Percentiles rank a stretch among this genome's conserved stretches.
Evolutionary conservation across 2,113 vertebrate genomes (phyloP).

Genomic region (Nyctereutes procyonoides): DNA sequence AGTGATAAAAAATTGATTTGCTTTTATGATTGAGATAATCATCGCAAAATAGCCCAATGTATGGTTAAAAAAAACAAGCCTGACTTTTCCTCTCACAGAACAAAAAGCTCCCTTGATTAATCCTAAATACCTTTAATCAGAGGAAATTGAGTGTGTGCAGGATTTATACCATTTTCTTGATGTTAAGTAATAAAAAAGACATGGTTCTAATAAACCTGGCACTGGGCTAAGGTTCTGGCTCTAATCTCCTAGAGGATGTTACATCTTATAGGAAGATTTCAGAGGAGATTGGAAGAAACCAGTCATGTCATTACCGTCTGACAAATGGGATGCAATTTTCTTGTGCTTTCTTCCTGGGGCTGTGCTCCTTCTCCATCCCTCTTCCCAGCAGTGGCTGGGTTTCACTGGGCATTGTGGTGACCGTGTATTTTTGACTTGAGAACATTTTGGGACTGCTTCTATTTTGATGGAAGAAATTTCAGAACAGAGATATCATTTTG

Average conservation of each 20-base stretch:
- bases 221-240: neutral
- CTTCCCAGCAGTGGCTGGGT: neutral
- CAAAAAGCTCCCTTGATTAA: conserved; percentile 59
- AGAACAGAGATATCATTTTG: neutral
- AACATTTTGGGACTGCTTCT: neutral
- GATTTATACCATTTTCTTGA: conserved; percentile 3
- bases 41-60: neutral
- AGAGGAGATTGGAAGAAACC: neutral
- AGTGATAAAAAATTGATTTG: conserved; percentile 16
- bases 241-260: neutral
- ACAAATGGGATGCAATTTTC: conserved; percentile 43
- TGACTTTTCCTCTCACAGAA: conserved; percentile 39
- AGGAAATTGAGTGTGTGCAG: neutral
- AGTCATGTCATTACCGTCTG: neutral
- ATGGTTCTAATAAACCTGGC: neutral
- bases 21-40: conserved; percentile 47
- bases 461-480: neutral
- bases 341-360: neutral
- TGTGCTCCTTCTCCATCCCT: neutral
- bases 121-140: conserved; percentile 50
- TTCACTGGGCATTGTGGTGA: neutral
- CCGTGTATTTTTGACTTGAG: neutral
- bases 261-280: neutral
- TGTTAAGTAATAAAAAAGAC: conserved; percentile 7
- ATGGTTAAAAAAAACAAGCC: neutral